Percentiles rank a stretch among this genome's conserved stretches.
Evolutionary conservation across 1,140 invertebrate species (phyloP).

Genomic region (Drosophila bocki): DNA sequence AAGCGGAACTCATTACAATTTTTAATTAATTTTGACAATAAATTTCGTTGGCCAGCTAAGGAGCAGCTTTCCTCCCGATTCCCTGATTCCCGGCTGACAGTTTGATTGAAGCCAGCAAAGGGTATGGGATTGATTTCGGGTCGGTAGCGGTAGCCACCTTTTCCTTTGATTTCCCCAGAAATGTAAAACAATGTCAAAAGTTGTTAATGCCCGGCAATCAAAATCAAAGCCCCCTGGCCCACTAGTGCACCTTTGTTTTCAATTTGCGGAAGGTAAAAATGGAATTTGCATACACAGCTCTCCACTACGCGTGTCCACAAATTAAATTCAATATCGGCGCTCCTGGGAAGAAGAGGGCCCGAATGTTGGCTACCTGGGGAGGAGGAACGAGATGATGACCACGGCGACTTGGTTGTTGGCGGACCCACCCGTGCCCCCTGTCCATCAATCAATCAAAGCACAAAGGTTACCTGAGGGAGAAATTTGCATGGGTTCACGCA

Average conservation of each 20-base stretch:
- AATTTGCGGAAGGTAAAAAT: conserved; percentile 39
- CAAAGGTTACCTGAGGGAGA: conserved; percentile 80
- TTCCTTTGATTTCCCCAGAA: conserved; percentile 75
- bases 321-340: conserved; percentile 77
- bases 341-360: neutral
- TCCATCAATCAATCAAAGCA: conserved; percentile 81
- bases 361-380: no score
- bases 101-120: conserved; percentile 66
- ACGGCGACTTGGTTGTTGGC: conserved; percentile 23
- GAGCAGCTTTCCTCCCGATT: neutral
- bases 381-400: conserved; percentile 49
- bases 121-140: conserved; percentile 42
- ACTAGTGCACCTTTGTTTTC: conserved; percentile 55
- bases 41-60: conserved; percentile 43
- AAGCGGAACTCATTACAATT: conserved; percentile 73
- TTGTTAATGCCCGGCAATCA: conserved; percentile 75
- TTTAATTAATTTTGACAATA: conserved; percentile 83
- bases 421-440: conserved; percentile 15
- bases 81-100: conserved; percentile 49
- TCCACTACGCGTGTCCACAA: conserved; percentile 68
- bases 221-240: conserved; percentile 38
- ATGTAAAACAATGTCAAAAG: conserved; percentile 80
- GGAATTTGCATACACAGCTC: conserved; percentile 65
- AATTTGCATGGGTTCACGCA: conserved; percentile 81
- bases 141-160: conserved; percentile 9